These are phyloP conservation scores for Alaudala cheleensis DNA, from an alignment of 2,113 vertebrate species.

Conservation along the genomic window DNA sequence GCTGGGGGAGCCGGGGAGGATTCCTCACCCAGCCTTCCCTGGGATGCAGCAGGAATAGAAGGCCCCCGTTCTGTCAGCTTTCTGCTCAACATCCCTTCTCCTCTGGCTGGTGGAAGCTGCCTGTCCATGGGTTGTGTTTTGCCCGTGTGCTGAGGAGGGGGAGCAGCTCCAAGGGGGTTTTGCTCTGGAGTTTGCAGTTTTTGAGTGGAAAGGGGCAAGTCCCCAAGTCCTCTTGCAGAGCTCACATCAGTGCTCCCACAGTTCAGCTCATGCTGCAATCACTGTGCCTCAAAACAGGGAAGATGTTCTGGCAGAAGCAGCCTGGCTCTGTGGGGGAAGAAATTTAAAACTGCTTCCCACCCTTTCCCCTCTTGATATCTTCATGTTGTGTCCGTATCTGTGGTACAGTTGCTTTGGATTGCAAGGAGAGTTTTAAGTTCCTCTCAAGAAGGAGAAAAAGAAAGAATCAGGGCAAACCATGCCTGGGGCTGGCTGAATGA, in stretches of 20 bases:
- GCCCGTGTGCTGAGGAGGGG: not conserved
- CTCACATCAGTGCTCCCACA: not conserved
- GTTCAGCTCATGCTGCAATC: not conserved
- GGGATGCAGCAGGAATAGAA: not conserved
- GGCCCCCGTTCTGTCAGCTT: not conserved
- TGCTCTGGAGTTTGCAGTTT: not conserved
- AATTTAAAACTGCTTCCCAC: not conserved
- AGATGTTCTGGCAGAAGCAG: not conserved
- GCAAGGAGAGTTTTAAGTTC: not conserved
- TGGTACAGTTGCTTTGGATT: not conserved
- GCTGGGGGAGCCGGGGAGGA: not conserved
- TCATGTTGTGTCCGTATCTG: not conserved
- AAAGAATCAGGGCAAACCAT: not conserved
- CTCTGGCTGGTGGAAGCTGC: rapidly evolving
- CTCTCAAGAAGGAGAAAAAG: not conserved
- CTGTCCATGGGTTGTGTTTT: not conserved
- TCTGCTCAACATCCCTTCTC: not conserved
- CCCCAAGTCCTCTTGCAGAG: not conserved
- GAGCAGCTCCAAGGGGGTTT: not conserved
- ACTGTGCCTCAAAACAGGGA: not conserved
- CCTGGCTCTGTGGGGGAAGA: not conserved
- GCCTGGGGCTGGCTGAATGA: rapidly evolving
- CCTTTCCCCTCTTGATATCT: not conserved
- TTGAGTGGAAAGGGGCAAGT: not conserved
- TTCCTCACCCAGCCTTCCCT: not conserved